Conservation (phyloP, 2,113 vertebrate genomes). For the Poeciliopsis retropinna region DNA sequence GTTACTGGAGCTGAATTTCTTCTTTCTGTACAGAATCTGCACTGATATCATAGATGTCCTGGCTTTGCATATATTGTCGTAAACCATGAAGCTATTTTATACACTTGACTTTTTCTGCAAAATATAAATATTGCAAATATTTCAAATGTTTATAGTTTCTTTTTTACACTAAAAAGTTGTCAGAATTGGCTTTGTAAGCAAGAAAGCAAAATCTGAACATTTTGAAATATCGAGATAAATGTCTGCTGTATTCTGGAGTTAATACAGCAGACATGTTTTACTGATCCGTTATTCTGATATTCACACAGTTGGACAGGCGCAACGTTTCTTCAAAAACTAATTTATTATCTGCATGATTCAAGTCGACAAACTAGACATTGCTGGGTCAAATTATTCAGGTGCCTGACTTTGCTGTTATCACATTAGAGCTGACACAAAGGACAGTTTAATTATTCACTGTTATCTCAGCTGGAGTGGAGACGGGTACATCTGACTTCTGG, state of each 20-base stretch:
- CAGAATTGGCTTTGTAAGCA: background rate
- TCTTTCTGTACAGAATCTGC: background rate
- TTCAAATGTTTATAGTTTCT: background rate
- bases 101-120: background rate
- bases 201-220: background rate
- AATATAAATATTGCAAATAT: background rate
- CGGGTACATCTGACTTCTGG: slow-evolving; percentile 18
- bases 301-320: background rate
- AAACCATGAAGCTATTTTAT: background rate
- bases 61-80: background rate
- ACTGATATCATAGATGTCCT: background rate
- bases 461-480: slow-evolving; percentile 36
- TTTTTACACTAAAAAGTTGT: background rate
- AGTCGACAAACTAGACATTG: slow-evolving; percentile 10
- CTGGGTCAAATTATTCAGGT: slow-evolving; percentile 9
- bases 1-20: background rate
- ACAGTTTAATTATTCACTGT: slow-evolving; percentile 55
- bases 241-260: no score
- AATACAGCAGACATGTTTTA: background rate
- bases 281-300: background rate
- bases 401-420: slow-evolving; percentile 24
- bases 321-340: background rate
- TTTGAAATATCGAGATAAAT: background rate
- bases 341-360: slow-evolving; percentile 10
- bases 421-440: slow-evolving; percentile 28